Base-by-base conservation (phyloP, 2,113 vertebrate genomes). In the Laticauda laticaudata region DNA sequence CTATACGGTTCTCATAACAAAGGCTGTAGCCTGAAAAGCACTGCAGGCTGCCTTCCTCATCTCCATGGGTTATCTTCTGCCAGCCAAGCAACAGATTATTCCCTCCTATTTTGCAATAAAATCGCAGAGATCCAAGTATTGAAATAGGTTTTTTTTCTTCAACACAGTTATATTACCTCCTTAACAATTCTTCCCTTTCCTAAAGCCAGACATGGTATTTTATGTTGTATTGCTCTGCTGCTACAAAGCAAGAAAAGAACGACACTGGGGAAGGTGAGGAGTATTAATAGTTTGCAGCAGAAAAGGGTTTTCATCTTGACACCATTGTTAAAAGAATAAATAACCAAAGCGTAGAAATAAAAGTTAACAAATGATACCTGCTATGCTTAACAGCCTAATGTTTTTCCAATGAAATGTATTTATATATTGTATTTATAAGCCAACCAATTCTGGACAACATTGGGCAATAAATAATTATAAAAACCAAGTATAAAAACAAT, bases 31-130 rank as follows among this genome's bases (percentile, higher is more conserved):
- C 64, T 75, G 69, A 57, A 86, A 92, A 81, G 95, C 90, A 93
- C 93, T 92, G 90, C 56, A 93, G 21, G 26, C 39, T 8, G 86
- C 69, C 92, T 92, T 88, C 90, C 43, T 89, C 59, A 90, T 91
- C 91, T 45, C 92, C 87, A 21, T 0, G 6, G 90, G 85, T 29
- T 88, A 85, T 90, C 20, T 95, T 91, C 56, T 15, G 21, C n/a
- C 94, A 92, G 88, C 87, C 56, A 75, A 86, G 93, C 92, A 94
- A 75, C 9, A 54, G 92, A 93, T 54, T 59, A 81, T 91, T 94
- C 88, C 89, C 54, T 95, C 92, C 92, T 56, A 87, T 90, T 93
- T 87, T 90, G 55, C 89, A 85, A 53, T 57, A 61, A 45, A 92
- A 61, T 69, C 75, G 18, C 69, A 56, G 64, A 95, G 94, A 92